Percentiles rank a stretch among this genome's conserved stretches.
Conservation (phyloP, 2,888 invertebrate genomes). For the Synergus laeviventris region DNA sequence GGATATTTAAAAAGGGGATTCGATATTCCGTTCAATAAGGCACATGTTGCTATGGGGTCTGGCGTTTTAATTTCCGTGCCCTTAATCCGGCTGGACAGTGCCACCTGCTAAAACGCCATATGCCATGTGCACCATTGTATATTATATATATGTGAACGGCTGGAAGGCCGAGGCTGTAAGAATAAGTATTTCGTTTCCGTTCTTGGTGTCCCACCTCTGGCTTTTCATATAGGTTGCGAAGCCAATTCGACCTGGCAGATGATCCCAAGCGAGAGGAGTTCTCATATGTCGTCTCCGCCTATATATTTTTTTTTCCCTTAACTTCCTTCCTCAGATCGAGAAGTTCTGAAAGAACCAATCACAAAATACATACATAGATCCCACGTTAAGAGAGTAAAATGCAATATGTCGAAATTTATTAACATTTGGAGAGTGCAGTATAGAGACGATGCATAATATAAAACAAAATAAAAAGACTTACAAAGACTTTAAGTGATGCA, state of each 20-base stretch:
- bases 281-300: slow-evolving; percentile 35
- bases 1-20: too few species aligned
- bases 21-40: slow-evolving; percentile 43
- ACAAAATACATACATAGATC: not conserved
- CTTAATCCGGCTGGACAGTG: slow-evolving; percentile 51
- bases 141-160: slow-evolving; percentile 41
- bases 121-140: slow-evolving; percentile 47
- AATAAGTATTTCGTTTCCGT: slow-evolving; percentile 44
- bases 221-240: slow-evolving; percentile 29
- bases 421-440: not conserved
- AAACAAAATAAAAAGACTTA: not conserved
- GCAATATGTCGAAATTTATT: not conserved
- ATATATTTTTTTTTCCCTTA: not conserved
- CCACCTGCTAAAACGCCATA: slow-evolving; percentile 61
- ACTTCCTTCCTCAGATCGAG: slow-evolving; percentile 25
- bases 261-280: slow-evolving; percentile 26
- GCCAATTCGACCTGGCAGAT: slow-evolving; percentile 46
- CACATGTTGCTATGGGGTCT: slow-evolving; percentile 47
- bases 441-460: not conserved
- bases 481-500: slow-evolving; percentile 1
- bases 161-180: slow-evolving; percentile 26
- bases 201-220: slow-evolving; percentile 26
- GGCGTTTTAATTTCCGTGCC: slow-evolving; percentile 48
- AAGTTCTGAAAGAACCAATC: not conserved
- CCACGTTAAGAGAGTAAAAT: slow-evolving; percentile 1